phyloP scores from a whole-genome alignment of 2,888 invertebrate species.

The Hydraecia micacea region DNA sequence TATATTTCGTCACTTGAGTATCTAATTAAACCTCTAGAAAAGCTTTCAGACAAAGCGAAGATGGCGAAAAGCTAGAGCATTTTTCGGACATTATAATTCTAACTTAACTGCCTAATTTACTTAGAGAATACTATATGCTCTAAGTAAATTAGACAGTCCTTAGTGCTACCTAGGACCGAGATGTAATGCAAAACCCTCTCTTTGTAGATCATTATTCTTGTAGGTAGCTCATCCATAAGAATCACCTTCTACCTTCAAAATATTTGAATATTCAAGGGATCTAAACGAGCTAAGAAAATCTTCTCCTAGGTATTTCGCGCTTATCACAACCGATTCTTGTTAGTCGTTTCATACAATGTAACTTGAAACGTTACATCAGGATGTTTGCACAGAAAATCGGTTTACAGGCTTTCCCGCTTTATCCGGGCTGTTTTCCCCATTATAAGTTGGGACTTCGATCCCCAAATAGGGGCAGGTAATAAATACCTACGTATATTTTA shows the following conservation, averaged over 20 bases:
- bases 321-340: constrained; percentile 9
- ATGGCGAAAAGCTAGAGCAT: background rate
- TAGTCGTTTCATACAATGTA: constrained; percentile 34
- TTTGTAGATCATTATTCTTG: constrained; percentile 18
- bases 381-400: constrained; percentile 46
- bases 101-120: background rate
- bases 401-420: constrained; percentile 34
- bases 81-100: background rate
- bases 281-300: background rate
- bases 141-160: background rate
- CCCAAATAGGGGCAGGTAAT: constrained; percentile 33
- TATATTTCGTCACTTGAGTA: background rate
- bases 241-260: constrained; percentile 18
- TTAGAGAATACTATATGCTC: background rate
- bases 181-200: constrained; percentile 6
- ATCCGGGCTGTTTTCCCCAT: constrained; percentile 45
- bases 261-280: constrained; percentile 46
- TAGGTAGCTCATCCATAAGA: constrained; percentile 5
- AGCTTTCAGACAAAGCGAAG: background rate
- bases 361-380: constrained; percentile 17
- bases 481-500: constrained; percentile 27
- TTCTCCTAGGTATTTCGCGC: constrained; percentile 25
- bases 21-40: background rate
- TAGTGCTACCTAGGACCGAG: background rate
- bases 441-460: constrained; percentile 50